These are phyloP conservation scores for Nebria brevicollis DNA, from an alignment of 2,888 invertebrate genomes.

Conservation along the genomic window DNA sequence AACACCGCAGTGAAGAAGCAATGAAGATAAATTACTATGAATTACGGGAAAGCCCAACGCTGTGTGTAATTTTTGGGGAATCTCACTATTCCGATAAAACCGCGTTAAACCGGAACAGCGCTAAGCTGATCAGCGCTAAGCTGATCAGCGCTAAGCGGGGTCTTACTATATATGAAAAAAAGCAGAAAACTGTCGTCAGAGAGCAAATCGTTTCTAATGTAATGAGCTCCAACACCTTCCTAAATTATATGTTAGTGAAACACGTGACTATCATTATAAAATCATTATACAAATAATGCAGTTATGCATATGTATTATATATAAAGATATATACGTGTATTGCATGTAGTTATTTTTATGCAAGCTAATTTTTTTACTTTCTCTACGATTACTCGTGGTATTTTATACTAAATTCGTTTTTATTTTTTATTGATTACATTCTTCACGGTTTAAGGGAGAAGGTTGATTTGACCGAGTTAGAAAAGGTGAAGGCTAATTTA, in stretches of 20 bases:
- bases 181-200: background rate
- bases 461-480: background rate
- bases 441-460: background rate
- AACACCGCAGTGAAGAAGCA: too few relatives aligned
- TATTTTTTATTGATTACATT: background rate
- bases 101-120: too few relatives aligned
- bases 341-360: background rate
- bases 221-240: conserved; percentile 9
- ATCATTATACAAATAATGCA: conserved; percentile 4
- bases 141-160: too few relatives aligned
- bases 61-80: too few relatives aligned
- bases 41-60: too few relatives aligned
- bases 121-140: too few relatives aligned
- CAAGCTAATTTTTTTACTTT: background rate
- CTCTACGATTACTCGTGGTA: background rate
- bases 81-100: too few relatives aligned
- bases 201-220: conserved; percentile 8
- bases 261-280: conserved; percentile 14
- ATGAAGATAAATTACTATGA: too few relatives aligned
- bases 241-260: conserved; percentile 1
- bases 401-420: background rate
- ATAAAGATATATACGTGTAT: background rate
- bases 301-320: conserved; percentile 6
- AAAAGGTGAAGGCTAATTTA: background rate
- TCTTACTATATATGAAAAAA: background rate